A percentile compares a stretch with the other conserved stretches of the same genome.
Evolutionary conservation across 2,797 vertebrate genomes (phyloP).

Genomic region (Nannoperca obscura): DNA sequence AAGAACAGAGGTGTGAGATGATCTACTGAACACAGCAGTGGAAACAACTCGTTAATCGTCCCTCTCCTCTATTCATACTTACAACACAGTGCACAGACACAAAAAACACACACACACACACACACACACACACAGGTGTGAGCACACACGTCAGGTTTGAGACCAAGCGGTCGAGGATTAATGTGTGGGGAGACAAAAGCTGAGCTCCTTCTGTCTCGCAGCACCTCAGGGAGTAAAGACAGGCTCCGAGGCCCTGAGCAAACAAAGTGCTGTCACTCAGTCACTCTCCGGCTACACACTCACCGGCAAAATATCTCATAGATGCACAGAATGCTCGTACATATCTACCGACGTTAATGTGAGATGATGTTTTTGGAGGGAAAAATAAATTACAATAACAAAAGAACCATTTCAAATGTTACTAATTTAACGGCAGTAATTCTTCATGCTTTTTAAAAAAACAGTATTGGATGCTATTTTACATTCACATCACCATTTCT

Average conservation of each 20-base stretch:
- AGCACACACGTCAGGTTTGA: conserved; percentile 57
- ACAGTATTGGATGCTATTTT: conserved; percentile 1
- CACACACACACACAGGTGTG: conserved; percentile 56
- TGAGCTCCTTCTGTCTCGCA: conserved; percentile 67
- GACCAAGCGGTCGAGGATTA: conserved; percentile 66
- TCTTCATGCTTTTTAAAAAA: not conserved
- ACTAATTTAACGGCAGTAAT: not conserved
- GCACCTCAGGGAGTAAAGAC: conserved; percentile 55
- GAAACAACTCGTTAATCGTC: conserved; percentile 62
- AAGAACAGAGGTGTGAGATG: conserved; percentile 75
- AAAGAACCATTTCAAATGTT: not conserved
- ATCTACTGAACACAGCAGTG: conserved; percentile 59
- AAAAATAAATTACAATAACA: not conserved
- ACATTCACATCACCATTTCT: conserved; percentile 22
- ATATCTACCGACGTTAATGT: not conserved
- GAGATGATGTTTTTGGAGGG: not conserved
- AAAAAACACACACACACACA: conserved; percentile 35
- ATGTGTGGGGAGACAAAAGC: conserved; percentile 65
- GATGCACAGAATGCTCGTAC: conserved; percentile 5
- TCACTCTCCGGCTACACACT: conserved; percentile 23
- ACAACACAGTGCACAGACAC: conserved; percentile 21
- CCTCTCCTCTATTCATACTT: conserved; percentile 43
- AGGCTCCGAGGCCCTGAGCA: conserved; percentile 50
- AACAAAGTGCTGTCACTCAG: conserved; percentile 69
- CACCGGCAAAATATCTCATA: conserved; percentile 37